Conservation (phyloP, 2,888 invertebrate species). For the Druceiella hillmani region DNA sequence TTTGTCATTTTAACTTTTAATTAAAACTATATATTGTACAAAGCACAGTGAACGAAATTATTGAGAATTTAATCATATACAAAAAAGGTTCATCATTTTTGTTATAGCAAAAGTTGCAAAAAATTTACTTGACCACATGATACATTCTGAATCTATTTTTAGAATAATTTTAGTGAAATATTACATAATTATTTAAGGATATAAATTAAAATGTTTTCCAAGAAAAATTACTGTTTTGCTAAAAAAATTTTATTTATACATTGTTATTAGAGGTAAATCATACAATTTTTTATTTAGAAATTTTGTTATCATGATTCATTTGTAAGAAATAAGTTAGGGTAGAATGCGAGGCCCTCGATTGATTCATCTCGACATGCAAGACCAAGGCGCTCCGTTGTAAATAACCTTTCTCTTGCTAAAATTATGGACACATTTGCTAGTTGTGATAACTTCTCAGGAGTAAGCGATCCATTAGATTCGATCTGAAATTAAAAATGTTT, state of each 20-base stretch:
- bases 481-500: constrained; percentile 47
- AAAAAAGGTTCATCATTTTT: too few species aligned
- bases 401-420: constrained; percentile 83
- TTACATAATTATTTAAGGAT: constrained; percentile 6
- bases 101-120: too few species aligned
- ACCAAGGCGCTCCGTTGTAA: constrained; percentile 82
- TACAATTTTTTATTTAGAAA: constrained; percentile 15
- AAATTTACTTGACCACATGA: too few species aligned
- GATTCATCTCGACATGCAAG: constrained; percentile 92
- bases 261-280: constrained; percentile 8
- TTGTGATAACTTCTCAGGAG: constrained; percentile 84
- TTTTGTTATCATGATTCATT: constrained; percentile 32
- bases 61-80: too few species aligned
- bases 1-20: too few species aligned
- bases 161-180: too few species aligned
- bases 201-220: neutral
- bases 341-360: constrained; percentile 91
- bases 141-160: too few species aligned
- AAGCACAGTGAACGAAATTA: too few species aligned
- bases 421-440: constrained; percentile 79
- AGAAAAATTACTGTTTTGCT: neutral
- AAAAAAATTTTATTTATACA: neutral
- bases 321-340: constrained; percentile 78
- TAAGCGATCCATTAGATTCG: constrained; percentile 63
- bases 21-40: too few species aligned